Conservation (phyloP, 2,797 vertebrate species). For the Garrulus glandarius region DNA sequence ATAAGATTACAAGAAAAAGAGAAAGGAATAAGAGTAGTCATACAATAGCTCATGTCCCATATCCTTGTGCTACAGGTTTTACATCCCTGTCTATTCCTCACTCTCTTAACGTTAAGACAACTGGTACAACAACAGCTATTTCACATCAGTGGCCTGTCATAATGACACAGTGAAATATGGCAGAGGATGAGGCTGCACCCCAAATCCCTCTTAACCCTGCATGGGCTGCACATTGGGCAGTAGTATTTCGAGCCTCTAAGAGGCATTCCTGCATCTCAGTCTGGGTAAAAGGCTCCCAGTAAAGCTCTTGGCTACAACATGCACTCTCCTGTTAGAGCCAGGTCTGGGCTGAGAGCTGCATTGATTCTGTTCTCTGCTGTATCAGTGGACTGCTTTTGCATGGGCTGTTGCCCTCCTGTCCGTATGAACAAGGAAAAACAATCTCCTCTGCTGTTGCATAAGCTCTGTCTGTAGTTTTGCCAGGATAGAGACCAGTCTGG, state of each 20-base stretch:
- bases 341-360: neutral
- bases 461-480: neutral
- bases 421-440: neutral
- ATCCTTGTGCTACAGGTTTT: neutral
- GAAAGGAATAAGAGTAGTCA: neutral
- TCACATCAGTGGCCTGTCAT: neutral
- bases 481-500: neutral
- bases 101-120: neutral
- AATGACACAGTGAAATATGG: neutral
- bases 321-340: neutral
- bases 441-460: neutral
- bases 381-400: neutral
- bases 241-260: neutral
- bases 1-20: neutral
- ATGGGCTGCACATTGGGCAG: neutral
- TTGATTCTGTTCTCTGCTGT: neutral
- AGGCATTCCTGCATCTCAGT: neutral
- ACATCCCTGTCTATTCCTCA: neutral
- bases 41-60: neutral
- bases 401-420: neutral
- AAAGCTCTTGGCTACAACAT: neutral
- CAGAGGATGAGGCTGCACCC: neutral
- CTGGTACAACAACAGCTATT: neutral
- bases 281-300: neutral
- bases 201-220: neutral